phyloP scores from a whole-genome alignment of 1,140 invertebrate species.

The Conus betulinus region DNA sequence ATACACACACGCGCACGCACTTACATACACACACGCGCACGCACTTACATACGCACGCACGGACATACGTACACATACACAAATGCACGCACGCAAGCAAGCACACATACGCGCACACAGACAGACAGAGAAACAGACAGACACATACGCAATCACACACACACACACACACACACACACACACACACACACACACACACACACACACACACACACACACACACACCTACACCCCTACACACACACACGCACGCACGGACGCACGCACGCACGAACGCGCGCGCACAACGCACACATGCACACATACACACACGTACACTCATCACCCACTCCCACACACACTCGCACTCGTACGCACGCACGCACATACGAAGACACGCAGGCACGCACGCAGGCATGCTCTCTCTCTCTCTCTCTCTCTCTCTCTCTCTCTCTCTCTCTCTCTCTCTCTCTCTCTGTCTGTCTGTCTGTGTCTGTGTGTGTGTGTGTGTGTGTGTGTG shows the following conservation, averaged over 20 bases:
- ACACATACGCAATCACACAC: not conserved
- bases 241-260: conserved; percentile 19
- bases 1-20: conserved; percentile 19
- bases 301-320: conserved; percentile 47
- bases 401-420: too few species aligned
- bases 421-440: too few species aligned
- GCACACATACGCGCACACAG: conserved; percentile 2
- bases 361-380: conserved; percentile 1
- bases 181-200: conserved; percentile 22
- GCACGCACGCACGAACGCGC: conserved; percentile 46
- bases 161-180: conserved; percentile 13
- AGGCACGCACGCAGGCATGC: too few species aligned
- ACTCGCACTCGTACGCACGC: not conserved
- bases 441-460: too few species aligned
- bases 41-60: not conserved
- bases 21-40: not conserved
- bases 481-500: too few species aligned
- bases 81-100: not conserved
- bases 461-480: too few species aligned
- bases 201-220: not conserved
- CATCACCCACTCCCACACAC: conserved; percentile 37
- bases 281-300: conserved; percentile 47
- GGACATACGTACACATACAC: not conserved
- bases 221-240: too few species aligned
- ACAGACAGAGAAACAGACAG: not conserved